phyloP scores from a whole-genome alignment of 2,113 vertebrate genomes.

The Hepsetus odoe region DNA sequence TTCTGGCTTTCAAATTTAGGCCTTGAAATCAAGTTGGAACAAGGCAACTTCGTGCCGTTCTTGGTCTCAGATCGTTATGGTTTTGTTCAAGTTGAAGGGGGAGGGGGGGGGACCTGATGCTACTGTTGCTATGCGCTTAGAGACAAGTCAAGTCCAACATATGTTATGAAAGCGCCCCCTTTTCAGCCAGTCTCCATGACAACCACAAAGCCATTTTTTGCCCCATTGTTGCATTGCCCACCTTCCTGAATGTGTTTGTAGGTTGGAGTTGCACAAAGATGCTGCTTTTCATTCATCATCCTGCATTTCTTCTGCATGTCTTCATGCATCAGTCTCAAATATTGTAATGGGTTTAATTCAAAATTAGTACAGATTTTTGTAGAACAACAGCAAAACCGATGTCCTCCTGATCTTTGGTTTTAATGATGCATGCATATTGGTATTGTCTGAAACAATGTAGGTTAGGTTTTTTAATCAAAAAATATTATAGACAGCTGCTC shows the following conservation, averaged over 20 bases:
- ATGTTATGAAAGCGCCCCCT: constrained; percentile 76
- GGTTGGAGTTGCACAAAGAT: constrained; percentile 34
- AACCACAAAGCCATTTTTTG: constrained; percentile 74
- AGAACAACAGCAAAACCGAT: too few relatives aligned
- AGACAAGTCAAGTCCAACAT: constrained; percentile 76
- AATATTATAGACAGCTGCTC: too few relatives aligned
- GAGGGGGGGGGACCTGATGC: constrained; percentile 48
- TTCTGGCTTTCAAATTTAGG: not conserved
- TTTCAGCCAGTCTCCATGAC: constrained; percentile 79
- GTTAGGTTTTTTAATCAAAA: too few relatives aligned
- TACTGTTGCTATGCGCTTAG: constrained; percentile 76
- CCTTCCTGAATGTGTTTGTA: constrained; percentile 65
- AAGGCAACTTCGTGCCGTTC: not conserved
- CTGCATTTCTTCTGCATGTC: not conserved
- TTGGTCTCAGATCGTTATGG: not conserved
- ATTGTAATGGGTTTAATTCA: not conserved
- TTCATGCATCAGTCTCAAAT: not conserved
- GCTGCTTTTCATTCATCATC: constrained; percentile 20
- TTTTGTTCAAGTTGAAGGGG: not conserved
- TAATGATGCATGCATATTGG: too few relatives aligned
- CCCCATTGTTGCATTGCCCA: constrained; percentile 70
- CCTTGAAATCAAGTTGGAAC: not conserved
- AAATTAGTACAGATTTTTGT: too few relatives aligned
- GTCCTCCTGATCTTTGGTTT: too few relatives aligned
- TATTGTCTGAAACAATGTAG: too few relatives aligned